Conservation (phyloP, 2,797 vertebrate species). For the Chaetodon trifasciatus region DNA sequence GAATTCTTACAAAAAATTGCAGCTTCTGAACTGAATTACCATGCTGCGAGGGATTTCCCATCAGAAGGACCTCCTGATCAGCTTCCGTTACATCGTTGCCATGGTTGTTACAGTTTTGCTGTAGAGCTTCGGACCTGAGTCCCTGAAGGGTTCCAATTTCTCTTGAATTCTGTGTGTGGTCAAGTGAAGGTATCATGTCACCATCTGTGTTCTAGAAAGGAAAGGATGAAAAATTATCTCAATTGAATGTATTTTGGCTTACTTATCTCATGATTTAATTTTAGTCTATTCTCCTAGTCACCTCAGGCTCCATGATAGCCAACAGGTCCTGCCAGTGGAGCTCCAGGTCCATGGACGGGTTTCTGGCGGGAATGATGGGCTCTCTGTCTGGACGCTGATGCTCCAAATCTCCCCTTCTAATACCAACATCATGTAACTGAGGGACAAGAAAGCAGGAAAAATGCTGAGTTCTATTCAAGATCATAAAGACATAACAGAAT, state of each 20-base stretch:
- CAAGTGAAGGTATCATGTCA: constrained; percentile 71
- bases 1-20: constrained; percentile 3
- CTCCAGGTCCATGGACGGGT: constrained; percentile 89
- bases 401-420: constrained; percentile 78
- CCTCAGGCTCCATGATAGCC: constrained; percentile 94
- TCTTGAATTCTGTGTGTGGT: constrained; percentile 56
- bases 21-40: constrained; percentile 71
- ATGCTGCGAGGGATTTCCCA: constrained; percentile 84
- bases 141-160: constrained; percentile 50
- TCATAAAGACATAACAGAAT: background rate
- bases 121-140: constrained; percentile 49
- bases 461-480: background rate
- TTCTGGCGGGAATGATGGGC: constrained; percentile 77
- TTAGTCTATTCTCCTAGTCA: constrained; percentile 59
- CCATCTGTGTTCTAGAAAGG: constrained; percentile 87
- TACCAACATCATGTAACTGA: constrained; percentile 84
- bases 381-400: constrained; percentile 65
- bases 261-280: background rate
- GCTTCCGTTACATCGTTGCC: constrained; percentile 8
- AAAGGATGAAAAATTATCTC: background rate
- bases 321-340: constrained; percentile 96
- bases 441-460: constrained; percentile 22
- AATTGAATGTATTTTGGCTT: background rate
- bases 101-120: constrained; percentile 1
- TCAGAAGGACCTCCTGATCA: constrained; percentile 87